Conservation (phyloP, 2,888 invertebrate species). For the Rambutsinella grinnellia region DNA sequence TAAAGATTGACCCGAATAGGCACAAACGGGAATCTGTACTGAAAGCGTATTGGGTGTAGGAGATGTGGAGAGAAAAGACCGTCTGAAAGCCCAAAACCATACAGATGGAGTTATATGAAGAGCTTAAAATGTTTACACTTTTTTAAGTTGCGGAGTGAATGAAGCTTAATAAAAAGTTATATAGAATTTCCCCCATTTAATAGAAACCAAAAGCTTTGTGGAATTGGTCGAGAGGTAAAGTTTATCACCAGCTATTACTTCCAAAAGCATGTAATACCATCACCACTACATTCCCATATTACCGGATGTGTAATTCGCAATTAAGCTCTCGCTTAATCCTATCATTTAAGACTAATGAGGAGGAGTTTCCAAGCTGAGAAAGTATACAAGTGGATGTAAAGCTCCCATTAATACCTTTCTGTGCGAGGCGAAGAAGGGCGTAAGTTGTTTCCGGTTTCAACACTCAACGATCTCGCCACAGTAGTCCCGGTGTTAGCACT, state of each 20-base stretch:
- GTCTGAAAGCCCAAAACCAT: slow-evolving; percentile 67
- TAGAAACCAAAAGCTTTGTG: too few species aligned
- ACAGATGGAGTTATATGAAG: too few species aligned
- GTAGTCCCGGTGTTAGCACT: slow-evolving; percentile 41
- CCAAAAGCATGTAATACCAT: too few species aligned
- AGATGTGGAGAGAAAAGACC: slow-evolving; percentile 69
- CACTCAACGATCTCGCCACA: slow-evolving; percentile 53
- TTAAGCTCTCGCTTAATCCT: neutral
- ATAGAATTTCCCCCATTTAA: neutral
- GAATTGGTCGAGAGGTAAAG: too few species aligned
- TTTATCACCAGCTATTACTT: too few species aligned
- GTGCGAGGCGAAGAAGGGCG: slow-evolving; percentile 67
- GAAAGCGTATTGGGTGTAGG: slow-evolving; percentile 80
- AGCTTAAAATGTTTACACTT: neutral
- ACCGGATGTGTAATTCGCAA: neutral
- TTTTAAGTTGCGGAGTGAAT: neutral
- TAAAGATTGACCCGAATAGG: slow-evolving; percentile 80
- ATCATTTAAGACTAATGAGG: neutral
- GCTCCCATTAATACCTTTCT: slow-evolving; percentile 64
- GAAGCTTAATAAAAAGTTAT: too few species aligned
- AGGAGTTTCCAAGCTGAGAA: neutral
- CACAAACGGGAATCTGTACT: slow-evolving; percentile 73
- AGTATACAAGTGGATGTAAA: neutral
- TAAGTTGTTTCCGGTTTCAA: slow-evolving; percentile 59
- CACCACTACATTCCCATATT: neutral